phyloP scores from a whole-genome alignment of 2,113 vertebrate genomes.

The Lophochroa leadbeateri region DNA sequence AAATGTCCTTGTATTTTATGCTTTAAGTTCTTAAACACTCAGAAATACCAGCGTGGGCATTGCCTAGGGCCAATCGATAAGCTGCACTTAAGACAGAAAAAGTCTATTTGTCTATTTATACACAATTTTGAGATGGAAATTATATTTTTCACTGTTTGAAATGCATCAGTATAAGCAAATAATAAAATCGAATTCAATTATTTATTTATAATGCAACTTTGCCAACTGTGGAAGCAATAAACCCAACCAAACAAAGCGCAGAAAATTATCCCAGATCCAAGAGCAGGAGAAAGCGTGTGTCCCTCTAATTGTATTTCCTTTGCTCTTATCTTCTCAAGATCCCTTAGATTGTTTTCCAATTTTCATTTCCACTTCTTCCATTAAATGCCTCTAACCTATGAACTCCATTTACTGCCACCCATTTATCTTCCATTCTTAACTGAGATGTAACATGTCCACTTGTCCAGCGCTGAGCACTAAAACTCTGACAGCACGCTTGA shows the following conservation, averaged over 20 bases:
- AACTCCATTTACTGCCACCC: conserved; percentile 41
- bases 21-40: background rate
- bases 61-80: background rate
- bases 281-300: background rate
- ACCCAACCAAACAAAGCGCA: conserved; percentile 9
- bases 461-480: background rate
- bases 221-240: conserved; percentile 3
- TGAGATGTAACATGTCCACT: conserved; percentile 64
- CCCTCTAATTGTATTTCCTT: conserved; percentile 66
- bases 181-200: background rate
- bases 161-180: background rate
- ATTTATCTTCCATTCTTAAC: conserved; percentile 70
- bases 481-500: background rate
- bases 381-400: conserved; percentile 68
- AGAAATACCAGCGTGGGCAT: background rate
- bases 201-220: conserved; percentile 58
- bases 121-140: background rate
- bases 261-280: conserved; percentile 31
- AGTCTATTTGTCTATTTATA: background rate
- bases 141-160: background rate
- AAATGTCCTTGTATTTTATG: background rate
- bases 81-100: background rate
- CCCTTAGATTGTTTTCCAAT: conserved; percentile 72
- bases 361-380: conserved; percentile 72
- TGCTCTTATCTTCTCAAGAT: conserved; percentile 63